Percentiles rank a stretch among this genome's conserved stretches.
Evolutionary conservation across 2,797 vertebrate genomes (phyloP).

Genomic region (Platyrinchus mystaceus): DNA sequence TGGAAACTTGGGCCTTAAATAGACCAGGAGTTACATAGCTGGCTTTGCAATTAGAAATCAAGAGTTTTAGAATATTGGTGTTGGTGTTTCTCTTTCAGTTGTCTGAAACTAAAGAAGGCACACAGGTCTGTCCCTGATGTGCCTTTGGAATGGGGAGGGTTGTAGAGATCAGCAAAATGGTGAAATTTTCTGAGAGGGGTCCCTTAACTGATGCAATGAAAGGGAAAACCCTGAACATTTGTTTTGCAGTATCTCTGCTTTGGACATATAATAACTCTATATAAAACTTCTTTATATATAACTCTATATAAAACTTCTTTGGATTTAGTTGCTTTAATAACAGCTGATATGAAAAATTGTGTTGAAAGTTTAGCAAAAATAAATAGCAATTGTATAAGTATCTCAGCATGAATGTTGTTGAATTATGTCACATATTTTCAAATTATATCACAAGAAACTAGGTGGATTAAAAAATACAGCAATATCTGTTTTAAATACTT

Average conservation of each 20-base stretch:
- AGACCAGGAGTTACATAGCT: background rate
- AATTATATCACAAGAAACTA: background rate
- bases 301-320: background rate
- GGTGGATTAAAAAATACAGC: background rate
- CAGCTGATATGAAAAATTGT: background rate
- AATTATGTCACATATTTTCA: background rate
- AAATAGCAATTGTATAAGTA: background rate
- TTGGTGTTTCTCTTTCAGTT: background rate
- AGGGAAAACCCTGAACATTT: fast-evolving
- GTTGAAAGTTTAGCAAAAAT: background rate
- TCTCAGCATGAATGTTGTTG: background rate
- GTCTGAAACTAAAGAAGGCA: background rate
- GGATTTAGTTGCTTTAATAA: background rate
- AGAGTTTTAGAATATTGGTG: background rate
- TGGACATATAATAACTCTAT: background rate
- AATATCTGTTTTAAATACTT: background rate
- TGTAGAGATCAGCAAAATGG: background rate
- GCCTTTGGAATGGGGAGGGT: background rate
- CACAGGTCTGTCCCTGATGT: background rate
- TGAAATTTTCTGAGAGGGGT: background rate
- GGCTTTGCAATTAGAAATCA: background rate
- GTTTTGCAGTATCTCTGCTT: background rate
- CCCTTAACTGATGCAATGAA: background rate
- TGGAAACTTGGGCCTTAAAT: background rate
- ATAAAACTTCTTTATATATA: background rate